phyloP scores from a whole-genome alignment of 2,113 vertebrate species.

The Osmerus eperlanus region DNA sequence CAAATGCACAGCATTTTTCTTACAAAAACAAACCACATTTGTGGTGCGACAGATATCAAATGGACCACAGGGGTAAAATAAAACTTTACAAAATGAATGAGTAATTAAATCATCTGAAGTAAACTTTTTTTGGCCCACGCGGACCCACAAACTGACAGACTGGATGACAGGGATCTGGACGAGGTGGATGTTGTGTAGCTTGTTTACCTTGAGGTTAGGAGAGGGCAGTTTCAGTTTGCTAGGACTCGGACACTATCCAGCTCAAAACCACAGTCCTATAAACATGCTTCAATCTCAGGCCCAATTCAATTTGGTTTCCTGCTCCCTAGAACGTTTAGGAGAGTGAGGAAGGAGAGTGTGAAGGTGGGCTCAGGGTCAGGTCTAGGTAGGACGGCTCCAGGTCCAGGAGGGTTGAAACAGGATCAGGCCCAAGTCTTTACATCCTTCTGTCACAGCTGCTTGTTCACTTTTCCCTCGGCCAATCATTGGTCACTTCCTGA shows the following conservation, averaged over 20 bases:
- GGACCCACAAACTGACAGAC: too few species aligned
- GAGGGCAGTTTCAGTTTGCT: too few species aligned
- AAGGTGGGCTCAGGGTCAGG: background rate
- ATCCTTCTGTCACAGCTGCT: background rate
- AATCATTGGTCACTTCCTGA: constrained; percentile 56
- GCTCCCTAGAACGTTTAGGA: background rate
- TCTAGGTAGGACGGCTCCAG: background rate
- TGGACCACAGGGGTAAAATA: constrained; percentile 39
- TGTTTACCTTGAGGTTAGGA: too few species aligned
- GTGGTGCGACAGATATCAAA: constrained; percentile 54
- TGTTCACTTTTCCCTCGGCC: constrained; percentile 43
- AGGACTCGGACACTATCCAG: background rate
- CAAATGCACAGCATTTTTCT: constrained; percentile 80
- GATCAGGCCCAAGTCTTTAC: background rate
- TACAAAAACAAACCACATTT: constrained; percentile 58
- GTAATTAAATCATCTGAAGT: constrained; percentile 16
- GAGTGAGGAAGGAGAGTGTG: background rate
- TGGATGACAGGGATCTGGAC: too few species aligned
- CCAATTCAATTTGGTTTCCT: background rate
- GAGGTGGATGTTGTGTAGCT: too few species aligned
- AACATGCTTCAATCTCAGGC: background rate
- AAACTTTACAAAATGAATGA: constrained; percentile 42
- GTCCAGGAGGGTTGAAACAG: background rate
- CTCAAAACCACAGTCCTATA: background rate
- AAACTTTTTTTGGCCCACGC: too few species aligned